Evolutionary conservation across 2,888 invertebrate species (phyloP).

Genomic region (Sesia bembeciformis): DNA sequence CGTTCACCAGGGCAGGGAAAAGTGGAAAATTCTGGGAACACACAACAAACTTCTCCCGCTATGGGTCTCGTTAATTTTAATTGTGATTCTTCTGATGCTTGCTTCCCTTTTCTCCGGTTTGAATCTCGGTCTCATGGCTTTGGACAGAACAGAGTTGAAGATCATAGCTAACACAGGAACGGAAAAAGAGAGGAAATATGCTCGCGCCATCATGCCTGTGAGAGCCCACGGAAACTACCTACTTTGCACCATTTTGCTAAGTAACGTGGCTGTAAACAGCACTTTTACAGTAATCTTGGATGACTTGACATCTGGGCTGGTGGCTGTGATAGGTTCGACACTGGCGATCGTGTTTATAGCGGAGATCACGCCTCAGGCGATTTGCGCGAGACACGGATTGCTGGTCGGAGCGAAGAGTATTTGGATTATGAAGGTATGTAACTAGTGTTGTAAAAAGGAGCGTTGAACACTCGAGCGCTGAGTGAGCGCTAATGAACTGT

Average conservation of each 20-base stretch:
- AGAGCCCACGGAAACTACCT: constrained; percentile 95
- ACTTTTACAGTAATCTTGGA: constrained; percentile 97
- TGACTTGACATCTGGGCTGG: constrained; percentile 91
- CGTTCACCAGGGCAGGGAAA: constrained; percentile 78
- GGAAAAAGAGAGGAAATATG: constrained; percentile 86
- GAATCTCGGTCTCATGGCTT: constrained; percentile 96
- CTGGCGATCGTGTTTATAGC: constrained; percentile 97
- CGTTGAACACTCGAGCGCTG: too few species aligned
- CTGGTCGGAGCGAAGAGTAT: constrained; percentile 97
- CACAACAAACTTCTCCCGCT: constrained; percentile 83
- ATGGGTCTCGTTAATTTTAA: constrained; percentile 84
- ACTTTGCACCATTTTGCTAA: constrained; percentile 85
- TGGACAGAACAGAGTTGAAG: constrained; percentile 95
- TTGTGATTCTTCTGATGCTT: constrained; percentile 83
- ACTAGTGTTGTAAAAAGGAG: too few species aligned
- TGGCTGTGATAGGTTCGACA: constrained; percentile 93
- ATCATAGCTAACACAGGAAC: constrained; percentile 96
- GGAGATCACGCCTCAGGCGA: constrained; percentile 97
- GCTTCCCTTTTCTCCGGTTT: constrained; percentile 98
- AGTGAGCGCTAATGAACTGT: too few species aligned
- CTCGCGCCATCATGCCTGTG: constrained; percentile 92
- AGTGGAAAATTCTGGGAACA: constrained; percentile 78
- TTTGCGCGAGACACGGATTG: constrained; percentile 95
- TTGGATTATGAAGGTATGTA: constrained; percentile 84
- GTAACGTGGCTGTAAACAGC: constrained; percentile 96